These are phyloP conservation scores for Bos taurus DNA, from an alignment of 2,113 vertebrate genomes.

Conservation along the genomic window ARS-UCD2.0 NC_037331.1:119685001-119685500, in stretches of 20 bases:
- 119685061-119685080: too few species aligned
- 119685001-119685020: too few species aligned
- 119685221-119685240: not conserved
- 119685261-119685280: constrained; percentile 34
- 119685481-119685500: not conserved
- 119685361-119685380: not conserved
- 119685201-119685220: accelerated
- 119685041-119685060: not conserved
- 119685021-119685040: not conserved
- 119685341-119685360: not conserved
- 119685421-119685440: not conserved
- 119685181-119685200: not conserved
- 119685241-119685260: not conserved
- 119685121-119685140: too few species aligned
- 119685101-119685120: not conserved
- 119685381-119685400: not conserved
- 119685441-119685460: not conserved
- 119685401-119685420: not conserved
- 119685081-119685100: accelerated
- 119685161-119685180: accelerated
- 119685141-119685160: not conserved
- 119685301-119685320: not conserved
- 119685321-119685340: not conserved
- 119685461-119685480: not conserved
- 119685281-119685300: not conserved